A percentile compares a stretch with the other conserved stretches of the same genome.
These are phyloP conservation scores for Amazona guildingii DNA, from an alignment of 2,113 vertebrate species.

Conservation along the genomic window DNA sequence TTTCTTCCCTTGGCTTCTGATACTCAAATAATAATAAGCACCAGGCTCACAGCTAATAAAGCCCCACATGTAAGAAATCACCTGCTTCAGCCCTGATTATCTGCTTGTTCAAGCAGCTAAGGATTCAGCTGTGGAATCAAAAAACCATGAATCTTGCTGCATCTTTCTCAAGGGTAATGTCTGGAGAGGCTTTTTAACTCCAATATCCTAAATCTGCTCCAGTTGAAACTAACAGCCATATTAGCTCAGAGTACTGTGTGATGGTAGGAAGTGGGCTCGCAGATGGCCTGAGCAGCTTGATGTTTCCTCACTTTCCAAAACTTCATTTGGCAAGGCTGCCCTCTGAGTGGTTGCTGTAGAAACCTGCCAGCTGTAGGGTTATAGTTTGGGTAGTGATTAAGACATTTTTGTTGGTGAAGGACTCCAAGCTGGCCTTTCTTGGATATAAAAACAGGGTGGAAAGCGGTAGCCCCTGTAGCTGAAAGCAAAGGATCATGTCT, in stretches of 20 bases:
- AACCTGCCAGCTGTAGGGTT: not conserved
- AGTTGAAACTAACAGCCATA: not conserved
- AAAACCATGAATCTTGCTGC: not conserved
- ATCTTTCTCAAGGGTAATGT: not conserved
- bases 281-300: not conserved
- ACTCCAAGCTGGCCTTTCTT: not conserved
- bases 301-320: not conserved
- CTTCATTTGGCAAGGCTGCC: rapidly evolving
- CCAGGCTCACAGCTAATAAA: not conserved
- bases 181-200: not conserved
- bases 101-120: not conserved
- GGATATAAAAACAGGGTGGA: not conserved
- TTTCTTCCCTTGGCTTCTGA: not conserved
- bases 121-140: not conserved
- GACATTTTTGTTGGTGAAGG: not conserved
- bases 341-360: not conserved
- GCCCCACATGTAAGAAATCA: not conserved
- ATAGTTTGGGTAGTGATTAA: not conserved
- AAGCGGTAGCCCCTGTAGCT: not conserved
- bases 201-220: not conserved
- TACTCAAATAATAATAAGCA: not conserved
- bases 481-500: not conserved
- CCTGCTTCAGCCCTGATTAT: not conserved
- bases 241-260: not conserved
- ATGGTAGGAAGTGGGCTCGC: not conserved